These are phyloP conservation scores for Zygothrica quintamaculata DNA, from an alignment of 2,888 invertebrate genomes.

Conservation along the genomic window DNA sequence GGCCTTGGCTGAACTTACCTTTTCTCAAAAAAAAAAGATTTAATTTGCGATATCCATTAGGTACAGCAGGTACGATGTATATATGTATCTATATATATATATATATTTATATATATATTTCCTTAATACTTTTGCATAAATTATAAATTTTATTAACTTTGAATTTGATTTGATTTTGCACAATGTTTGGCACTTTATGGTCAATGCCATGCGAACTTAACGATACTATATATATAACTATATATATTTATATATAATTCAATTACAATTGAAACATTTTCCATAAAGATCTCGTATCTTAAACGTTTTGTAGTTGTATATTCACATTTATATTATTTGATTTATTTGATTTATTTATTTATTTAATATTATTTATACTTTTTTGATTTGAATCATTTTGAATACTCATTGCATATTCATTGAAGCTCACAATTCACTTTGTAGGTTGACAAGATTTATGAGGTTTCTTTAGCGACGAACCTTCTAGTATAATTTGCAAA, in stretches of 20 bases:
- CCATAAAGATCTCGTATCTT: conserved; percentile 40
- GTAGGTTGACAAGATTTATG: conserved; percentile 63
- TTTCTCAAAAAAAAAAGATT: conserved; percentile 70
- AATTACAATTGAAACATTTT: conserved; percentile 49
- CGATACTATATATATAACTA: conserved; percentile 34
- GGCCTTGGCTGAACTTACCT: conserved; percentile 65
- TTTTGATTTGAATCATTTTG: conserved; percentile 36
- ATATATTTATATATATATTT: conserved; percentile 25
- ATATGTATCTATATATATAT: conserved; percentile 5
- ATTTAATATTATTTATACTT: conserved; percentile 32
- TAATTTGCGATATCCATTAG: conserved; percentile 75
- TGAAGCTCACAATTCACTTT: conserved; percentile 41
- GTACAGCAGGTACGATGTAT: conserved; percentile 42
- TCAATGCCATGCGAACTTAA: conserved; percentile 32
- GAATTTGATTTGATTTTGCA: conserved; percentile 54
- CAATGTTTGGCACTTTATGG: conserved; percentile 66
- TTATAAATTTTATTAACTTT: conserved; percentile 43
- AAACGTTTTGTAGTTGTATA: conserved; percentile 39
- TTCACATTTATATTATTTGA: conserved; percentile 42
- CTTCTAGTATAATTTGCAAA: conserved; percentile 57
- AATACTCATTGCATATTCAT: conserved; percentile 69
- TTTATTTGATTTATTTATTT: conserved; percentile 22
- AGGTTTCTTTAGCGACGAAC: conserved; percentile 47
- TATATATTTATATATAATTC: conserved; percentile 57
- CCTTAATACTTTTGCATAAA: conserved; percentile 49